Evolutionary conservation across 2,797 vertebrate species (phyloP).

Genomic region (Anguilla megastoma): DNA sequence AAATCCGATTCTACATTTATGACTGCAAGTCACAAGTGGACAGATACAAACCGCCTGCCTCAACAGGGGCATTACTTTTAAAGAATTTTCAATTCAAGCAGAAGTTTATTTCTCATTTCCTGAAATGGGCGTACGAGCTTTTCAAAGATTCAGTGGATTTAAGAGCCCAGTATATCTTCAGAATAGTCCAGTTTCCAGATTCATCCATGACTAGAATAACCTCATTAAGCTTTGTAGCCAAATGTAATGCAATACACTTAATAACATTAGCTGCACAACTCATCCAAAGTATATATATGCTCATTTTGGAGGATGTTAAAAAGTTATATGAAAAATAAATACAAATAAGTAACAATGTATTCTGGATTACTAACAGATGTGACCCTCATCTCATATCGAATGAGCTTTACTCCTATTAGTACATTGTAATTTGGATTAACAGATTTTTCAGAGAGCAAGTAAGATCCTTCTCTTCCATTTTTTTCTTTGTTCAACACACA

Average conservation of each 20-base stretch:
- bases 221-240: not conserved
- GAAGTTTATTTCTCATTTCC: not conserved
- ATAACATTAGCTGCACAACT: not conserved
- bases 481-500: conserved; percentile 33
- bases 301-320: not conserved
- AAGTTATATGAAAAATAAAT: not conserved
- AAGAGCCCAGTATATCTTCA: not conserved
- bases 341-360: not conserved
- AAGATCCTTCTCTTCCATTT: conserved; percentile 14
- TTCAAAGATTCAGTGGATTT: not conserved
- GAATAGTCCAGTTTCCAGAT: not conserved
- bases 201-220: not conserved
- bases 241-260: not conserved
- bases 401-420: not conserved
- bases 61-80: not conserved
- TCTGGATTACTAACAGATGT: not conserved
- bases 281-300: not conserved
- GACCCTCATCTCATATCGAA: not conserved
- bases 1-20: not conserved
- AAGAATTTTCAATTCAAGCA: not conserved
- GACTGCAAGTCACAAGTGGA: not conserved
- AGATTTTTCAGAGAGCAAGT: conserved; percentile 31
- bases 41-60: not conserved
- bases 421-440: conserved; percentile 8
- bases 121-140: not conserved